A percentile compares a stretch with the other conserved stretches of the same genome.
phyloP scores from a whole-genome alignment of 1,140 invertebrate species.

The Heliconius congener region DNA sequence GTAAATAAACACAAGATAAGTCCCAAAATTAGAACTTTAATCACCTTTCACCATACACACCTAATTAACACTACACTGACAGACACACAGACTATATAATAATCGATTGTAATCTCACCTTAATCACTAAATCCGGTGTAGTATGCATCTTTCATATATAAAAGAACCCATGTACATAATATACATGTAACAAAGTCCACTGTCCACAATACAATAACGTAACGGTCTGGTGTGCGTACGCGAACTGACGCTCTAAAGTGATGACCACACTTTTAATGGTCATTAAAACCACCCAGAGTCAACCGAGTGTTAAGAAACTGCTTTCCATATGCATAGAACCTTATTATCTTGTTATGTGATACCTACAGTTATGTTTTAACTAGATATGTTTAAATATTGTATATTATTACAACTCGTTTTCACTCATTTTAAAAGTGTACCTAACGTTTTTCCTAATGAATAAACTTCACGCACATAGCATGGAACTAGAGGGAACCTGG shows the following conservation, averaged over 20 bases:
- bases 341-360: conserved; percentile 35
- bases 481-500: neutral
- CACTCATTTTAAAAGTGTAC: neutral
- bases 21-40: neutral
- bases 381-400: neutral
- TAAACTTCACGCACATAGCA: neutral
- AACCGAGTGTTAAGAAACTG: conserved; percentile 49
- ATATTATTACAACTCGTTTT: neutral
- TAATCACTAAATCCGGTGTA: conserved; percentile 32
- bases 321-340: conserved; percentile 37
- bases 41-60: neutral
- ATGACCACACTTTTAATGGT: conserved; percentile 45
- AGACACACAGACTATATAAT: neutral
- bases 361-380: conserved; percentile 27
- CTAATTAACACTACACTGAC: neutral
- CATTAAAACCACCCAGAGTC: conserved; percentile 48
- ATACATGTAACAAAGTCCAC: conserved; percentile 18
- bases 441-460: too few species aligned
- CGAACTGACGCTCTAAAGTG: conserved; percentile 43
- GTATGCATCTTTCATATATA: conserved; percentile 27
- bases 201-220: conserved; percentile 27
- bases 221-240: conserved; percentile 40
- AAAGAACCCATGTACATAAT: neutral
- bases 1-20: neutral
- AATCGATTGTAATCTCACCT: conserved; percentile 17